Evolutionary conservation across 2,888 invertebrate genomes (phyloP), one percentile per base, ranked within the genome.

Genomic region (Parnassius apollo): DNA sequence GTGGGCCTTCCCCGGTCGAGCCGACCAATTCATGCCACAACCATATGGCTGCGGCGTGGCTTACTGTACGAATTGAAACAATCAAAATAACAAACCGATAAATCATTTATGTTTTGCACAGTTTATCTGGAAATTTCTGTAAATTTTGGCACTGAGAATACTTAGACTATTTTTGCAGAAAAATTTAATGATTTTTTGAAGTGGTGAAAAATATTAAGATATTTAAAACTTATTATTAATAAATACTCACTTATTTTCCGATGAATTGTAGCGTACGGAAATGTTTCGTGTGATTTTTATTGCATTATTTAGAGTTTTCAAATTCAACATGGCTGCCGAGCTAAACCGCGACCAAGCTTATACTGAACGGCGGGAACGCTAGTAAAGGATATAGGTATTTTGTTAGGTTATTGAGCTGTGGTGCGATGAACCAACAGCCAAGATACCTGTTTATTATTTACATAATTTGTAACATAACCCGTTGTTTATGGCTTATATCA

Each of bases 211-310:
- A 35, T 3, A 35, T 35, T 35, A 35, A 35, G 35, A 7, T 4
- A 3, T 35, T 35, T 35, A 35, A 35, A 35, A 35, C 22, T 49
- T 51, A 52, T 42, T 44, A 25, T 0, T 9, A n/a, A 13, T n/a
- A 52, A 25, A 25, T 22, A 64, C 65, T 67, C 57, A 66, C 69
- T 48, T 52, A 22, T 42, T 35, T 62, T 42, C 46, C 9, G 48
- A n/a, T n/a, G 57, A 48, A 42, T 42, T 54, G 42, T 22, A 48
- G 18, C 57, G 52, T 13, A 46, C 9, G 11, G 13, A n/a, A 4
- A 48, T 13, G 13, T 57, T 52, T 22, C 42, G 52, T 22, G 52
- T n/a, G 10, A 46, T 46, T 42, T 48, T 57, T 12, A 42, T 50
- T 2, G 44, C 42, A 42, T 53, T 53, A 9, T 42, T 57, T 18